phyloP scores from a whole-genome alignment of 2,888 invertebrate genomes.

The Timema podura region DNA sequence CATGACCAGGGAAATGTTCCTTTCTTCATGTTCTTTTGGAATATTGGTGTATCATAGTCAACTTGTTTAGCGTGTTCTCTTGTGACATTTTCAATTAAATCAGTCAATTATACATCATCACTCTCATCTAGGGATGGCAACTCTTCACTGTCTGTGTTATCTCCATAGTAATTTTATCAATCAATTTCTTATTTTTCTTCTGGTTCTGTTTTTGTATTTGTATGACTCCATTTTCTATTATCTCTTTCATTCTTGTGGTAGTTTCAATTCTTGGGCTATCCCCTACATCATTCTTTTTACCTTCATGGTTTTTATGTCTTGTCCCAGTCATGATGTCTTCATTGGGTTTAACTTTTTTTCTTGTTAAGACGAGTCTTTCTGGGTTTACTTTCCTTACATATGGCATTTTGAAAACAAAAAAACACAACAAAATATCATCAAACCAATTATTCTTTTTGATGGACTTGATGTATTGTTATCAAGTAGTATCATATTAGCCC shows the following conservation, averaged over 20 bases:
- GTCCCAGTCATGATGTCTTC: slow-evolving; percentile 1
- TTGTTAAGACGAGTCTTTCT: background rate
- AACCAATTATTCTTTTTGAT: too few species aligned
- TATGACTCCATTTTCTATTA: background rate
- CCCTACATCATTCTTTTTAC: background rate
- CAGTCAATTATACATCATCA: background rate
- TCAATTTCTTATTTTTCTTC: background rate
- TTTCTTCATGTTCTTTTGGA: slow-evolving; percentile 8
- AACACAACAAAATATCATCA: too few species aligned
- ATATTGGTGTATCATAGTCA: slow-evolving; percentile 9
- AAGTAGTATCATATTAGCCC: too few species aligned
- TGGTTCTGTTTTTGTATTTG: background rate
- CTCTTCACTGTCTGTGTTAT: background rate
- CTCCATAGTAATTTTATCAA: too few species aligned
- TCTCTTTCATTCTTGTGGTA: background rate
- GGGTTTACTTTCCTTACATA: background rate
- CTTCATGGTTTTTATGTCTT: background rate
- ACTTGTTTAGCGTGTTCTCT: background rate
- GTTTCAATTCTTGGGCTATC: background rate
- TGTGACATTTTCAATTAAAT: slow-evolving; percentile 6
- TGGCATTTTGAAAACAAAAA: too few species aligned
- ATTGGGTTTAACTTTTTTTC: background rate
- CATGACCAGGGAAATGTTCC: background rate
- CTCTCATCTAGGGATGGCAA: background rate
- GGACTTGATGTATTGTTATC: too few species aligned